Evolutionary conservation across 2,797 vertebrate species (phyloP).

Genomic region (Harpagifer antarcticus): DNA sequence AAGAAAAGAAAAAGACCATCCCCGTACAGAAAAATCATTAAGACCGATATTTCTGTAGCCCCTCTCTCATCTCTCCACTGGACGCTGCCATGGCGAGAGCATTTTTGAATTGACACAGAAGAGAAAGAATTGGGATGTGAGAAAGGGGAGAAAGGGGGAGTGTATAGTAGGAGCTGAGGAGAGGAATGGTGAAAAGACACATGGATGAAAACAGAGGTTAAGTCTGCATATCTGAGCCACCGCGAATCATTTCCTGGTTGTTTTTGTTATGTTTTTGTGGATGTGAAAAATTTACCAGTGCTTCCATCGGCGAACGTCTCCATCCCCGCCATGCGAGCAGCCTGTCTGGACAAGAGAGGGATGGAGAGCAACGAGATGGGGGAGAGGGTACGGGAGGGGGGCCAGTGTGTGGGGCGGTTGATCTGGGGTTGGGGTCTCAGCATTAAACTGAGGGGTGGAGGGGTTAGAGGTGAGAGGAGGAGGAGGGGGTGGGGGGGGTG

Average conservation of each 20-base stretch:
- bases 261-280: slow-evolving; percentile 61
- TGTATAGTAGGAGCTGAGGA: slow-evolving; percentile 52
- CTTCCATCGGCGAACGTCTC: slow-evolving; percentile 93
- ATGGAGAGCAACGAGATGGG: slow-evolving; percentile 80
- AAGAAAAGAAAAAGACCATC: slow-evolving; percentile 70
- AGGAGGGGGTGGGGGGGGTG: slow-evolving; percentile 2
- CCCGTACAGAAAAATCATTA: slow-evolving; percentile 76
- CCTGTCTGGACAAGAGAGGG: slow-evolving; percentile 84
- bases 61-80: slow-evolving; percentile 45
- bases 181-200: slow-evolving; percentile 65
- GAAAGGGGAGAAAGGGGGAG: slow-evolving; percentile 37
- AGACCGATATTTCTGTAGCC: slow-evolving; percentile 68
- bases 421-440: slow-evolving; percentile 70
- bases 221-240: slow-evolving; percentile 74
- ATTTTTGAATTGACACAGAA: slow-evolving; percentile 65
- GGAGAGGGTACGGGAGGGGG: slow-evolving; percentile 67
- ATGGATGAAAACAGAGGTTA: slow-evolving; percentile 71
- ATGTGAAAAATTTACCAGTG: slow-evolving; percentile 88
- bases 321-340: slow-evolving; percentile 91
- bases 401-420: slow-evolving; percentile 58
- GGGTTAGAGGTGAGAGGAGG: slow-evolving; percentile 68
- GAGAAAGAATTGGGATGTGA: slow-evolving; percentile 61
- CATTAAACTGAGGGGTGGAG: slow-evolving; percentile 69
- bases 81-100: slow-evolving; percentile 55
- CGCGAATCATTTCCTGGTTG: slow-evolving; percentile 23